These are phyloP conservation scores for Pteropus rufus DNA, from an alignment of 2,797 vertebrate species.

Conservation along the genomic window DNA sequence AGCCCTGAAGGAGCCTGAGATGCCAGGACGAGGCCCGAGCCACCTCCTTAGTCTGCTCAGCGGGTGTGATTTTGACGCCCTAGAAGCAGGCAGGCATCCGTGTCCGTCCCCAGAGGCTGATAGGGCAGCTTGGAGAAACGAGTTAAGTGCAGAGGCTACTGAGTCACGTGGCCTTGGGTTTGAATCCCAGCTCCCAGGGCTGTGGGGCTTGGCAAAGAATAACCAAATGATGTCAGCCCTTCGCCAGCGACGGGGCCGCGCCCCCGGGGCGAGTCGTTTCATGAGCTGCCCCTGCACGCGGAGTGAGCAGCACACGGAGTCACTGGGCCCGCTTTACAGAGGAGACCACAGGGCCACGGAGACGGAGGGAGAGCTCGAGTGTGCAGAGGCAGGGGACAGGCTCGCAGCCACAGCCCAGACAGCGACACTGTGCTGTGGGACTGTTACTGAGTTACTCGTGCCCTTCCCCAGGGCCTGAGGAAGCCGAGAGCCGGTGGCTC, in stretches of 20 bases:
- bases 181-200: background rate
- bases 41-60: accelerated
- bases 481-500: background rate
- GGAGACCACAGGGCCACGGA: background rate
- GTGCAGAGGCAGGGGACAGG: background rate
- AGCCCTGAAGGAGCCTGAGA: background rate
- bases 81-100: background rate
- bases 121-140: accelerated
- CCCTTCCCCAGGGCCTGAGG: background rate
- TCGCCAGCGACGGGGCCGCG: background rate
- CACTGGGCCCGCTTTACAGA: background rate
- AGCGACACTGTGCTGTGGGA: background rate
- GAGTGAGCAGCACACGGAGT: background rate
- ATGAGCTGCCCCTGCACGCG: accelerated
- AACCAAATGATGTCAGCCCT: background rate
- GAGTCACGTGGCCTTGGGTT: background rate
- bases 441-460: accelerated
- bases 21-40: background rate
- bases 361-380: no score
- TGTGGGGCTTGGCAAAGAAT: background rate
- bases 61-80: background rate
- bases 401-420: no score
- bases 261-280: background rate
- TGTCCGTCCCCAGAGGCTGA: no score
- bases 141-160: no score